phyloP scores from a whole-genome alignment of 2,888 invertebrate genomes.

The Neoaliturus tenellus region DNA sequence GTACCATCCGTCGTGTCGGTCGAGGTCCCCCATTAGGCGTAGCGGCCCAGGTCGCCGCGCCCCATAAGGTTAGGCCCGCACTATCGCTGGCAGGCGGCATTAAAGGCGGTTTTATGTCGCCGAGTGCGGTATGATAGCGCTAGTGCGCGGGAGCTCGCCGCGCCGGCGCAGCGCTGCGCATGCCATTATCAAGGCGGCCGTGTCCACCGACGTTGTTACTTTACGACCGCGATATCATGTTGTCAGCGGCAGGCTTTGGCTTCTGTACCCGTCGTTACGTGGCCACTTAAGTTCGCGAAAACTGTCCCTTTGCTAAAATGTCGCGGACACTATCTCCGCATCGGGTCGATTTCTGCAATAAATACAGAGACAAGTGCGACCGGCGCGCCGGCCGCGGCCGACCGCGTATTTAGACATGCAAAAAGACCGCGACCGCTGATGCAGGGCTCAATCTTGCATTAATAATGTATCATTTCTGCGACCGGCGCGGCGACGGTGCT shows the following conservation, averaged over 20 bases:
- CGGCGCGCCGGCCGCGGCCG: background rate
- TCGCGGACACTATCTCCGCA: slow-evolving; percentile 43
- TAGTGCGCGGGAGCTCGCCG: background rate
- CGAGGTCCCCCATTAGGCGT: background rate
- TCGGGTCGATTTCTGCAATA: slow-evolving; percentile 50
- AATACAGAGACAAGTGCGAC: slow-evolving; percentile 41
- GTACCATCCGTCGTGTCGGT: too few relatives aligned
- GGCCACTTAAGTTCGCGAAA: slow-evolving; percentile 52
- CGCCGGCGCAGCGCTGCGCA: background rate
- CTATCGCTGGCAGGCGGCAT: background rate
- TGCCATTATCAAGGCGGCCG: slow-evolving; percentile 36
- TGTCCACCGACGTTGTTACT: background rate
- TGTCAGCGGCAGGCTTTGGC: slow-evolving; percentile 47
- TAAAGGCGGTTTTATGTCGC: slow-evolving; percentile 11
- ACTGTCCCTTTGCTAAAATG: slow-evolving; percentile 46
- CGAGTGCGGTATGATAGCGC: slow-evolving; percentile 1
- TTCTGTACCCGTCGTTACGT: slow-evolving; percentile 30
- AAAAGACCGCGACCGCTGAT: slow-evolving; percentile 38
- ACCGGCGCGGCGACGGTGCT: background rate
- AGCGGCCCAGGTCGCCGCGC: background rate
- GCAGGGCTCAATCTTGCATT: slow-evolving; percentile 42
- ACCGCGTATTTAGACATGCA: slow-evolving; percentile 50
- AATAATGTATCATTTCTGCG: slow-evolving; percentile 46
- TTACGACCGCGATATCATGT: slow-evolving; percentile 42
- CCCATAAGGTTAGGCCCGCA: background rate